Base-by-base conservation (phyloP, 2,113 vertebrate genomes). In the Lota lota region DNA sequence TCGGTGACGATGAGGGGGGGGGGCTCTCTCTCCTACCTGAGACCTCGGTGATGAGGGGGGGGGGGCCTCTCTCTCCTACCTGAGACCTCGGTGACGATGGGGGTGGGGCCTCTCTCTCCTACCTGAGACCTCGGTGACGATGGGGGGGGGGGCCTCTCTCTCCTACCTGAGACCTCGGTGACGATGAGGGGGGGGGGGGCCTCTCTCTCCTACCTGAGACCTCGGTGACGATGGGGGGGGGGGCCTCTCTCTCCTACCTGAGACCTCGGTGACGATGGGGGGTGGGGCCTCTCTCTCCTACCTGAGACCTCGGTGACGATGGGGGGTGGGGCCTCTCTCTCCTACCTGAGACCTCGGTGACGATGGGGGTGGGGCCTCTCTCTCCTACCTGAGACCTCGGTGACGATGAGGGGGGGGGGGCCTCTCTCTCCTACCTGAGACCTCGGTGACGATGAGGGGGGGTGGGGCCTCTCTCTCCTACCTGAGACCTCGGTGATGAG, bases 211-310 rank as follows among this genome's bases (percentile, higher is more conserved):
- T 7, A 17, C 58, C 96, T 91, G 93, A 90, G 67, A 90, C 95
- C 56, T 98, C 96, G 3, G 93, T 93, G 28, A 99, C 92, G 79
- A 97, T 87, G n/a, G n/a, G n/a, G 76, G 89, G 92, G 17, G 97
- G 93, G 1, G 95, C 96, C 72, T 96, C 96, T 16, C 92, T 94
- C 77, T 99, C 96, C 85, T 7, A 17, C 58, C 96, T 91, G 93
- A 90, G 67, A 90, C 95, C 56, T 98, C 96, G 3, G 93, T 93
- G 28, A 99, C 92, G 79, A 97, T 87, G 76, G 89, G 92, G 17
- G n/a, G n/a, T n/a, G 97, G 93, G 1, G 95, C 96, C 72, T 96
- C 96, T 16, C 92, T 94, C 77, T 99, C 96, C 85, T 7, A 17
- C 58, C 96, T 91, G 93, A 90, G 67, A 90, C 95, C 56, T 98